phyloP scores from a whole-genome alignment of 2,113 vertebrate species.

The Glaucidium brasilianum region DNA sequence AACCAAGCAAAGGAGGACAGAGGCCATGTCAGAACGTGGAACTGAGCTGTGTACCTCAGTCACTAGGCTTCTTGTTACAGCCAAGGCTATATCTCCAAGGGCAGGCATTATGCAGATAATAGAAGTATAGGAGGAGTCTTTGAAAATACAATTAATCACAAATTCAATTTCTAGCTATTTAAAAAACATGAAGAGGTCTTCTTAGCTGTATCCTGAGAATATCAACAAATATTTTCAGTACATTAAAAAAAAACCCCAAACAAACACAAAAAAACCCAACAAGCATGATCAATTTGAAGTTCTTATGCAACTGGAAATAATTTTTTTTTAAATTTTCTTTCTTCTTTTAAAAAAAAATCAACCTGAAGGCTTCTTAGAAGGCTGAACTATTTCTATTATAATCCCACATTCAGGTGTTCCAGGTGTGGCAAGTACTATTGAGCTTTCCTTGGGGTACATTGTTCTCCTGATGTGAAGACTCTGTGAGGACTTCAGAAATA shows the following conservation, averaged over 20 bases:
- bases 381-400: not conserved
- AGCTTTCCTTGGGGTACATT: not conserved
- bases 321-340: not conserved
- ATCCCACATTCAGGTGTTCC: not conserved
- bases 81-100: not conserved
- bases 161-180: constrained; percentile 44
- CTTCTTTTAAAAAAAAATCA: not conserved
- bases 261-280: no score
- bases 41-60: not conserved
- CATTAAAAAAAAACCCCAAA: no score
- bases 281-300: not conserved
- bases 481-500: not conserved
- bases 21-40: not conserved
- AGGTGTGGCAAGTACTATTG: not conserved
- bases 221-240: constrained; percentile 44
- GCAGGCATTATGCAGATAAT: not conserved
- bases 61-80: not conserved
- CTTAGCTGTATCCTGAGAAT: constrained; percentile 12
- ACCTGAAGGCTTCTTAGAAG: not conserved
- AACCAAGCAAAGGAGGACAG: not conserved
- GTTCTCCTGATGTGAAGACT: not conserved
- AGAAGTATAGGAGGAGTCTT: not conserved
- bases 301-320: not conserved
- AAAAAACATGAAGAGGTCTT: constrained; percentile 41
- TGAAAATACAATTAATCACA: not conserved